Evolutionary conservation across 2,113 vertebrate species (phyloP), one percentile per base, ranked within the genome.

Genomic region (Anguilla japonica): DNA sequence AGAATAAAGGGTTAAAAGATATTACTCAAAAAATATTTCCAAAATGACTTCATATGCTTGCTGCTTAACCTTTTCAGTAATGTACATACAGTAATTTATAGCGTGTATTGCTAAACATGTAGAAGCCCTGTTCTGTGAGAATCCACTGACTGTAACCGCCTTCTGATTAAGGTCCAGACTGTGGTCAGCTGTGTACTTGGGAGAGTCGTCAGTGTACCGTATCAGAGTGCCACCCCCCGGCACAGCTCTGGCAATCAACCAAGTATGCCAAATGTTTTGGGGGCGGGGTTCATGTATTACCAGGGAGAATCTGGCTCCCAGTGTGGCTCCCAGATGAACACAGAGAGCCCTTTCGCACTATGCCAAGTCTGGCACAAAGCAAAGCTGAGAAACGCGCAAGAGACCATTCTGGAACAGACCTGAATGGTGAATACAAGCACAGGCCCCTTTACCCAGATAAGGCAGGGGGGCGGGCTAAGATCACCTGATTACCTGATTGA

Each of bases 361-460:
- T 88, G 88, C 87, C 87, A 89, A 89, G 88, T 63, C 89, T 86
- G 82, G 89, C 83, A 87, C 85, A 88, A 93, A 88, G 50, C 86
- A 5, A 34, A 41, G 43, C 63, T 56, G 43, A 79, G 84, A 53
- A 85, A 53, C 79, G 79, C 18, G 16, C 20, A 3, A 80, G 79
- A 41, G 39, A 41, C 18, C 34, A 80, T 14, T 75, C 71, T 34
- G 15, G 79, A 20, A 15, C 41, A 79, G 34, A 84, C 29, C 3
- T 22, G 84, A 79, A 53, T 53, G 43, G 18, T 34, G n/a, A 34
- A 46, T n/a, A 84, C 63, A 83, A 83, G 86, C 87, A 89, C 86
- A 81, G 81, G 71, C 71, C n/a, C n/a, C 26, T 75, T 75, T 75
- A 14, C n/a, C 71, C 71, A 75, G 60, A 67, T 67, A 26, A 26